Evolutionary conservation across 2,113 vertebrate species (phyloP).

Genomic region (Poecilia latipinna): DNA sequence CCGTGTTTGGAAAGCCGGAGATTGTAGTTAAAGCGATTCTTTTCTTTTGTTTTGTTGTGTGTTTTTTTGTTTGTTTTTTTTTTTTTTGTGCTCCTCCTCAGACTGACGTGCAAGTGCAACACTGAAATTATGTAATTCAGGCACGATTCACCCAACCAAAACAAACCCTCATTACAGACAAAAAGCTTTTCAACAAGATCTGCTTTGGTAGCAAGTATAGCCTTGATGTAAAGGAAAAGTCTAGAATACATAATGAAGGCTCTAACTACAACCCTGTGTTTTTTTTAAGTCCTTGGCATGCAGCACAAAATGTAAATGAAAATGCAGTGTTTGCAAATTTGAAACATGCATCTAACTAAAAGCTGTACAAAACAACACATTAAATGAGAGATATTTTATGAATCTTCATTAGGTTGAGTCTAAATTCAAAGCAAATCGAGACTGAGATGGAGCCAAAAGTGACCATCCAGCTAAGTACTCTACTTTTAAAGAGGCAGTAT

Average conservation of each 20-base stretch:
- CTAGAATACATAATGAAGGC: background rate
- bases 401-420: background rate
- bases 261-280: background rate
- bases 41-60: conserved; percentile 13
- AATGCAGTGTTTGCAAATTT: background rate
- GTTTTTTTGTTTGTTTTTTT: conserved; percentile 5
- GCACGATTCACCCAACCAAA: conserved; percentile 55
- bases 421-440: background rate
- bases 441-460: background rate
- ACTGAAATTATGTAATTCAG: conserved; percentile 59
- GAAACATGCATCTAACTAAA: background rate
- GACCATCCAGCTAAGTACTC: background rate
- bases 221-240: conserved; percentile 8
- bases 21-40: conserved; percentile 30
- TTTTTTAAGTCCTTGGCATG: background rate
- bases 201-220: conserved; percentile 6
- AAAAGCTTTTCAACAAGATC: conserved; percentile 35
- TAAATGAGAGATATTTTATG: background rate
- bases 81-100: conserved; percentile 29
- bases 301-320: background rate
- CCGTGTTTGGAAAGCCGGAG: conserved; percentile 44
- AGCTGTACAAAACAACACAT: background rate
- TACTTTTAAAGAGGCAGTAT: too few species aligned
- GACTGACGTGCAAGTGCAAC: conserved; percentile 43
- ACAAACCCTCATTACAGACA: conserved; percentile 52